Base-by-base conservation (phyloP, 2,113 vertebrate species). In the Tinamus guttatus region DNA sequence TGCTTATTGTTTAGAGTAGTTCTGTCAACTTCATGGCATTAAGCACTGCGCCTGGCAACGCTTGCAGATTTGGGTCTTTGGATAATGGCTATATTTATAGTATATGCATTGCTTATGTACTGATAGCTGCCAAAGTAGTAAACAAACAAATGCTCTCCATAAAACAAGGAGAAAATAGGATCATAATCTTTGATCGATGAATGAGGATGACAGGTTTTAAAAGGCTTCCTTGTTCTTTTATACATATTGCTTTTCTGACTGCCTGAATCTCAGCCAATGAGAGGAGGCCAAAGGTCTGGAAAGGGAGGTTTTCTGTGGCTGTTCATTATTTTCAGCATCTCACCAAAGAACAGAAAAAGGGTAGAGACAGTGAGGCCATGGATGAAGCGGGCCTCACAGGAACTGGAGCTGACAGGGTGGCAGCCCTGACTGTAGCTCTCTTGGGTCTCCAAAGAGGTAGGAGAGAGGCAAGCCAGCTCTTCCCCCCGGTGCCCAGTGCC, bases 141-240 rank as follows among this genome's bases (percentile, higher is more conserved):
- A 97, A 96, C 94, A 96, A 96, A 94, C 94, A 96, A 96, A 94
- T 94, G 92, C 40, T 96, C 88, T 94, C 88, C 88, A 95, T 95
- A 95, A 96, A 96, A 93, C 93, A 96, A 90, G 89, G 88, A 90
- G 90, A 94, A 96, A 96, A 85, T 84, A 94, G 86, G 90, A 96
- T 85, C 93, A 85, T 95, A 94, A 96, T 95, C 95, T 95, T 94
- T 97, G 94, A 97, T 96, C 21, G 59, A 94, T 95, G 92, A 94
- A 81, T 1, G 32, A 94, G 87, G 63, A 76, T 89, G 92, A 96
- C 95, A 95, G 92, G 69, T 93, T 95, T 96, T 74, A 94, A 97
- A 97, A 94, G 82, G 85, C 65, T 94, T 93, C 63, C 90, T 93
- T 17, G 0, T 70, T 90, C 70, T 96, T 93, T 95, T 89, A 93